A percentile compares a stretch with the other conserved stretches of the same genome.
Conservation (phyloP, 2,888 invertebrate species). For the Adelphocoris suturalis region DNA sequence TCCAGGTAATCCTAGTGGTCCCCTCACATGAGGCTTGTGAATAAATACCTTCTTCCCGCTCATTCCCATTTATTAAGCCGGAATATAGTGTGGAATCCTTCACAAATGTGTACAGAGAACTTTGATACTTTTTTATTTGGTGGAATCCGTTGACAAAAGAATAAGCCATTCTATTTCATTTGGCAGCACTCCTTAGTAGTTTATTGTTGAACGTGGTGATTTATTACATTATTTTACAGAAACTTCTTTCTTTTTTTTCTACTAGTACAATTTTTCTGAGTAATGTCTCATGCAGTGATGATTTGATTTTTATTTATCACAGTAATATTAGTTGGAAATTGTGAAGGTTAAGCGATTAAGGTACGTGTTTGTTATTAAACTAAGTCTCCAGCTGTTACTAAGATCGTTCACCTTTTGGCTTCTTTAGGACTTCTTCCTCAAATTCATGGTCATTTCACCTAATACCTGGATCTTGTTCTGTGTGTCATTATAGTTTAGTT, state of each 20-base stretch:
- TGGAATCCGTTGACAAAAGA: constrained; percentile 22
- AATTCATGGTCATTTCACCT: no score
- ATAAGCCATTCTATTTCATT: neutral
- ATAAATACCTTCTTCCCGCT: constrained; percentile 39
- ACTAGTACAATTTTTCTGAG: neutral
- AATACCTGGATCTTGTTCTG: no score
- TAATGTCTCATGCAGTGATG: neutral
- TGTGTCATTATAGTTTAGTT: no score
- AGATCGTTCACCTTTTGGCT: no score
- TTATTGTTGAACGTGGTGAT: neutral
- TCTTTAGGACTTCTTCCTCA: no score
- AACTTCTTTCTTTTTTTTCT: neutral
- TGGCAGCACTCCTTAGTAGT: constrained; percentile 12
- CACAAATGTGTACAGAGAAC: constrained; percentile 47
- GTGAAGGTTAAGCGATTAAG: no score
- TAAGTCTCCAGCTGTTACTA: no score
- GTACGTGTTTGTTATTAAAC: no score
- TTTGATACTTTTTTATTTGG: constrained; percentile 67
- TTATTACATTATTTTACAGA: neutral
- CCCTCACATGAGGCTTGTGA: constrained; percentile 68
- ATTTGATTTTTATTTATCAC: no score
- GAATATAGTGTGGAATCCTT: constrained; percentile 40
- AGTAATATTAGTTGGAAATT: no score
- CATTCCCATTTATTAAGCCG: constrained; percentile 21
- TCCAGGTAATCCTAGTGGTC: constrained; percentile 64